Base-by-base conservation (phyloP, 1,140 invertebrate genomes). In the Harpegnathos saltator region DNA sequence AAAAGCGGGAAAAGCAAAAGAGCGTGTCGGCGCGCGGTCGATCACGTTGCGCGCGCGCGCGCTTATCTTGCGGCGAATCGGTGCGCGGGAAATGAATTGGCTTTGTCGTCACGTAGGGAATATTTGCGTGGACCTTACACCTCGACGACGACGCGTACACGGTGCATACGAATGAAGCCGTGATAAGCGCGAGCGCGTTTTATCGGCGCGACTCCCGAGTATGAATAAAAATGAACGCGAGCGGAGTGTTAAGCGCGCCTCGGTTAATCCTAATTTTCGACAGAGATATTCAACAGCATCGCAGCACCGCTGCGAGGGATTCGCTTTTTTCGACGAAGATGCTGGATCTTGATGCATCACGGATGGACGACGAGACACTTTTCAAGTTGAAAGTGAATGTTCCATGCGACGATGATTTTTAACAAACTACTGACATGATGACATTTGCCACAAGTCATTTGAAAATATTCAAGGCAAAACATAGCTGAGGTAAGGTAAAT, bases 91-190 rank as follows among this genome's bases (percentile, higher is more conserved):
- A 86, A 88, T 86, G 89, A 89, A 89, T 89, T 89, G 85, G 88
- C 85, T 89, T 89, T 75, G 82, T 83, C 88, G 87, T 89, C 88
- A 87, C 88, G 88, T 89, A 89, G 75, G 63, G 85, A 89, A 89
- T 89, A 89, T 89, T 89, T 85, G 87, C 82, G 87, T 81, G 84
- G 87, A 89, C 87, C 81, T 89, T 89, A 89, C 87, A 89, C 87
- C 84, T 89, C 75, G 72, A 33, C 74, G 75, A 33, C 74, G 52
- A 52, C 62, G 81, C 68, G 62, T 78, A 69, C 77, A 68, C 77
- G 86, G 80, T 86, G 84, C 85, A 89, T 89, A 89, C 83, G 69
- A 89, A 89, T 86, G 84, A 86, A 86, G 58, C 61, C 12, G 38
- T 74, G 78, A 82, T 88, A 88, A 88, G 63, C 71, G 65, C 24